phyloP scores from a whole-genome alignment of 2,113 vertebrate genomes.

The Leptocoma aspasia region DNA sequence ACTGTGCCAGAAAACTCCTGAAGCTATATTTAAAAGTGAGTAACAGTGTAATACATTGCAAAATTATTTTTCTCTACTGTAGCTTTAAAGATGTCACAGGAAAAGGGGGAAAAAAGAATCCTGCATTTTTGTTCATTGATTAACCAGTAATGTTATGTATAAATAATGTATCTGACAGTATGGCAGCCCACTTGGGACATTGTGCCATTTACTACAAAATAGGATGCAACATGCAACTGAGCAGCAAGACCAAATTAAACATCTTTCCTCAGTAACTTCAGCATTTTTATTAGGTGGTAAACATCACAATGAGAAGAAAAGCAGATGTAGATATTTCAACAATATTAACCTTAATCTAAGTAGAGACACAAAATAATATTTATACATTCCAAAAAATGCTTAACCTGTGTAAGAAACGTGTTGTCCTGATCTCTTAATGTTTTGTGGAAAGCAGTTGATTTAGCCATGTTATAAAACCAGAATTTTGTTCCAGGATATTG shows the following conservation, averaged over 20 bases:
- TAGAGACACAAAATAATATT: slow-evolving; percentile 61
- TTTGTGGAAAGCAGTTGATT: neutral
- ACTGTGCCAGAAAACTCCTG: slow-evolving; percentile 14
- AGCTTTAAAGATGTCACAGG: slow-evolving; percentile 70
- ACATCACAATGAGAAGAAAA: slow-evolving; percentile 66
- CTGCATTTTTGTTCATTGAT: slow-evolving; percentile 79
- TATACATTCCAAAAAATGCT: slow-evolving; percentile 16
- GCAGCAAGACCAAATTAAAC: slow-evolving; percentile 80
- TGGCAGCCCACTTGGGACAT: slow-evolving; percentile 79
- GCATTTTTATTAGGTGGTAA: slow-evolving; percentile 82
- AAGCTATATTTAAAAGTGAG: slow-evolving; percentile 27
- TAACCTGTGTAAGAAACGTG: neutral
- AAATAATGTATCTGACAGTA: slow-evolving; percentile 84
- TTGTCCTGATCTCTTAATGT: neutral
- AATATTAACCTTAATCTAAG: slow-evolving; percentile 72
- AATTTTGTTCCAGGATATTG: neutral
- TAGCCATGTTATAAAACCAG: neutral
- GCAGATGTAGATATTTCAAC: slow-evolving; percentile 72
- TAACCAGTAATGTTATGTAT: slow-evolving; percentile 83
- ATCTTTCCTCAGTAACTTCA: slow-evolving; percentile 78
- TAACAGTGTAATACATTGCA: slow-evolving; percentile 3
- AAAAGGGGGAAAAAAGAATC: slow-evolving; percentile 39
- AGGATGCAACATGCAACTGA: slow-evolving; percentile 79
- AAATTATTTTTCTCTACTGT: slow-evolving; percentile 37
- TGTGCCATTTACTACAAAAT: slow-evolving; percentile 83